Evolutionary conservation across 64 coral and sea anemone species (phyloP).

Genomic region (Hydrozoanthus tunicans): DNA sequence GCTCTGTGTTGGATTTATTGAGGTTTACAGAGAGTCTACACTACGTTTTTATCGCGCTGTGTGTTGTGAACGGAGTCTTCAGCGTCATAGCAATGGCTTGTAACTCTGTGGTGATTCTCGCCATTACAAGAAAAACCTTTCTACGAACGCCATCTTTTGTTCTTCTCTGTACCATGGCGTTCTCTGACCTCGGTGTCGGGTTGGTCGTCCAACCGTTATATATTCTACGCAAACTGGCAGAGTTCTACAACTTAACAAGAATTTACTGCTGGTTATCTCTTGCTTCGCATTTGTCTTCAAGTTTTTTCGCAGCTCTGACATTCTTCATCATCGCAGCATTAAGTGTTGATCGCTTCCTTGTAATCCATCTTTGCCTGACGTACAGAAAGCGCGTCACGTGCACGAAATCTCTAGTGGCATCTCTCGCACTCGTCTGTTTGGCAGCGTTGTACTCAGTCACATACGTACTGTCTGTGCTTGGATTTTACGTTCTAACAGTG

Average conservation of each 20-base stretch:
- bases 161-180: conserved; percentile 10
- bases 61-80: conserved; percentile 31
- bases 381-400: not conserved
- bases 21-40: conserved; percentile 20
- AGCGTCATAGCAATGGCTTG: not conserved
- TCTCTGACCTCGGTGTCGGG: conserved; percentile 29
- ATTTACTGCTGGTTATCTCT: conserved; percentile 11
- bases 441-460: conserved; percentile 1
- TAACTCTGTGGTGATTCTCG: conserved; percentile 10
- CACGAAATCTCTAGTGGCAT: conserved; percentile 1
- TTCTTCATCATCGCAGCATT: conserved; percentile 3
- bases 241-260: conserved; percentile 15
- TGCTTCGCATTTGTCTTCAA: conserved; percentile 16
- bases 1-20: conserved; percentile 22
- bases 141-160: conserved; percentile 2
- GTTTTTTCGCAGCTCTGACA: conserved; percentile 21
- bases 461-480: conserved; percentile 13
- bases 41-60: conserved; percentile 4
- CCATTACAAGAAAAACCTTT: conserved; percentile 24
- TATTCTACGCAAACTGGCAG: conserved; percentile 16
- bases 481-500: conserved; percentile 16
- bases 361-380: not conserved
- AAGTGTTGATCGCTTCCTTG: conserved; percentile 38
- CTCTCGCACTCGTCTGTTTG: not conserved
- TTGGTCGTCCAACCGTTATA: conserved; percentile 33